phyloP scores from a whole-genome alignment of 2,888 invertebrate species.

The Limenitis camilla region DNA sequence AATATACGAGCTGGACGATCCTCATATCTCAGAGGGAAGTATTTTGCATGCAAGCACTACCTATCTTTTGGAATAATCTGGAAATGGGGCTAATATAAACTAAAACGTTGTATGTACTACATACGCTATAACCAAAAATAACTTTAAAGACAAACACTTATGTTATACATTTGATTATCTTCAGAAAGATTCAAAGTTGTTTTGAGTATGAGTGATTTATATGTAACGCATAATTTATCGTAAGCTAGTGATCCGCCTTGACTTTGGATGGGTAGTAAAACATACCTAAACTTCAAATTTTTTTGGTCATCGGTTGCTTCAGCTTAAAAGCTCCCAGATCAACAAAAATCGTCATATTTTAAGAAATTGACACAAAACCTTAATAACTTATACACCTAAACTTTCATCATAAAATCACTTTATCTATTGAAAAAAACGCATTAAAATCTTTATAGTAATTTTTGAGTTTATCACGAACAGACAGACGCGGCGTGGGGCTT shows the following conservation, averaged over 20 bases:
- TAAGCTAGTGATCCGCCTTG: slow-evolving; percentile 27
- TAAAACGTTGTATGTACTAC: slow-evolving; percentile 2
- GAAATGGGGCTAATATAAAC: slow-evolving; percentile 36
- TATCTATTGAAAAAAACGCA: too few relatives aligned
- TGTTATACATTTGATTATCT: slow-evolving; percentile 20
- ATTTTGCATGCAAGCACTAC: slow-evolving; percentile 44
- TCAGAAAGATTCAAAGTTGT: slow-evolving; percentile 16
- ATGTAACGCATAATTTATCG: slow-evolving; percentile 61
- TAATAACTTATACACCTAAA: too few relatives aligned
- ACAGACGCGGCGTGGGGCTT: too few relatives aligned
- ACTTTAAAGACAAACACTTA: slow-evolving; percentile 13
- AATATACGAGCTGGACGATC: slow-evolving; percentile 59
- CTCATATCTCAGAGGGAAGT: slow-evolving; percentile 51
- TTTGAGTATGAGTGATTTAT: slow-evolving; percentile 24
- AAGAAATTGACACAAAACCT: too few relatives aligned
- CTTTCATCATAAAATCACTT: too few relatives aligned
- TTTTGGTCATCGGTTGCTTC: too few relatives aligned
- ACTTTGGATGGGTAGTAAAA: too few relatives aligned
- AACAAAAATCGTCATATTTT: too few relatives aligned
- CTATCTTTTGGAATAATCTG: slow-evolving; percentile 40
- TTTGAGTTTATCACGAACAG: too few relatives aligned
- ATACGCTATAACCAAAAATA: slow-evolving; percentile 14
- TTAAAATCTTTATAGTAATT: too few relatives aligned
- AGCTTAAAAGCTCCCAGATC: too few relatives aligned
- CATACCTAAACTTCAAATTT: too few relatives aligned